A percentile compares a stretch with the other conserved stretches of the same genome.
These are phyloP conservation scores for Pao palembangensis DNA, from an alignment of 2,113 vertebrate genomes.

Conservation along the genomic window DNA sequence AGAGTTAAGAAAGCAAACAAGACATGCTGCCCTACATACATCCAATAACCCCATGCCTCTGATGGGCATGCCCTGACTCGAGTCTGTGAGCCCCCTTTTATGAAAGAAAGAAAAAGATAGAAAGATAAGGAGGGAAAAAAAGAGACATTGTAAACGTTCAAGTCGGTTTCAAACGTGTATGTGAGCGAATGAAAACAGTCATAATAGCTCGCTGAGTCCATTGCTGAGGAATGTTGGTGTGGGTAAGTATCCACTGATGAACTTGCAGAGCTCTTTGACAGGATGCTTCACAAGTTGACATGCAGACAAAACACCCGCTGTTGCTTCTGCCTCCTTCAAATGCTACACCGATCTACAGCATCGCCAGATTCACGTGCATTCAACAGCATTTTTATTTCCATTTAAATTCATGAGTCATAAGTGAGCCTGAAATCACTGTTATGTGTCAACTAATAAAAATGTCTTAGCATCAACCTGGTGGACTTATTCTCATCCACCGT, in stretches of 20 bases:
- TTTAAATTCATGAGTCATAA: neutral
- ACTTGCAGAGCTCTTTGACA: constrained; percentile 28
- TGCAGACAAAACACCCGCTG: constrained; percentile 1
- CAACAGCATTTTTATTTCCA: no score
- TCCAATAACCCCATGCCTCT: constrained; percentile 2
- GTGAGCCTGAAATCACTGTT: neutral
- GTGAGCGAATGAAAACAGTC: constrained; percentile 8
- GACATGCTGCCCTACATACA: constrained; percentile 21
- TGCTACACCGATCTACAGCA: no score
- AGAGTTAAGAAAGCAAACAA: constrained; percentile 5
- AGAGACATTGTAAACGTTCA: neutral
- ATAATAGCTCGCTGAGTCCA: constrained; percentile 39
- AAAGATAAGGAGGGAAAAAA: constrained; percentile 3
- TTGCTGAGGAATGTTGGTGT: constrained; percentile 39
- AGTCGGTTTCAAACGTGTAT: no score
- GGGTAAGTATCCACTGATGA: constrained; percentile 27
- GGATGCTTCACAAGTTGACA: constrained; percentile 26
- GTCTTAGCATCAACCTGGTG: neutral
- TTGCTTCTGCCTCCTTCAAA: neutral
- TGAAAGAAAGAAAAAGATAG: constrained; percentile 2
- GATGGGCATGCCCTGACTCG: constrained; percentile 49
- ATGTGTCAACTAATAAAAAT: neutral
- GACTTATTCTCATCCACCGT: neutral
- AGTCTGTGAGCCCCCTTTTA: constrained; percentile 28
- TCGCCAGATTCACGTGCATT: no score